Evolutionary conservation across 2,797 vertebrate genomes (phyloP), one percentile per base, ranked within the genome.

Genomic region (Dendrocincla tyrannina): DNA sequence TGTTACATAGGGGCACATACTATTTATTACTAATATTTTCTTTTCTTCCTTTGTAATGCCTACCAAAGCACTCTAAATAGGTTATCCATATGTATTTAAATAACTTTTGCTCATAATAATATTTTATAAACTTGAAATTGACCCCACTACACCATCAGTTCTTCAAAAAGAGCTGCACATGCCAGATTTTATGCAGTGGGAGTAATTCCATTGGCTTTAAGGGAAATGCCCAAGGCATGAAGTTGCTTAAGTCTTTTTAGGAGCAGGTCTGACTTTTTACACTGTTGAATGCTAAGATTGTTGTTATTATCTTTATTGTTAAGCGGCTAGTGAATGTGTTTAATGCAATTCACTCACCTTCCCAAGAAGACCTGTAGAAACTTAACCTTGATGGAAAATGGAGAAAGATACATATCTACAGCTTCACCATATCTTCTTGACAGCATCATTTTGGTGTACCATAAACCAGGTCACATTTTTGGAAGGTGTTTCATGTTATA

Each of bases 371-470:
- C 10, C 35, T 79, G 19, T 76, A 28, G 74, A 93, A 89, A 27
- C 11, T 30, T 58, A 33, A 20, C 16, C 85, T 78, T 49, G 49
- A 32, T 12, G 82, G 50, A 10, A 24, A 16, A 3, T 27, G 42
- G 22, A 64, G 59, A 82, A 12, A 17, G 13, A 67, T 42, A 32
- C 3, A 0, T 30, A n/a, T 25, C 27, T 79, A 8, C 15, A 50
- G 16, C 53, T 64, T 62, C 66, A 60, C 58, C 1, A 0, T 9
- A 9, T 55, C 62, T 53, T 75, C 69, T 28, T 60, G 32, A 30
- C 24, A 22, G 32, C n/a, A 11, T 58, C 1, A 0, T 37, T 88
- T 49, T 37, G 25, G 7, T 2, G 0, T 69, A 2, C 41, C 0
- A 0, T 47, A 46, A 24, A 56, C 32, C 20, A 81, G 39, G 42